A percentile compares a stretch with the other conserved stretches of the same genome.
Evolutionary conservation across 1,140 invertebrate species (phyloP).

Genomic region (Mactra quadrangularis): DNA sequence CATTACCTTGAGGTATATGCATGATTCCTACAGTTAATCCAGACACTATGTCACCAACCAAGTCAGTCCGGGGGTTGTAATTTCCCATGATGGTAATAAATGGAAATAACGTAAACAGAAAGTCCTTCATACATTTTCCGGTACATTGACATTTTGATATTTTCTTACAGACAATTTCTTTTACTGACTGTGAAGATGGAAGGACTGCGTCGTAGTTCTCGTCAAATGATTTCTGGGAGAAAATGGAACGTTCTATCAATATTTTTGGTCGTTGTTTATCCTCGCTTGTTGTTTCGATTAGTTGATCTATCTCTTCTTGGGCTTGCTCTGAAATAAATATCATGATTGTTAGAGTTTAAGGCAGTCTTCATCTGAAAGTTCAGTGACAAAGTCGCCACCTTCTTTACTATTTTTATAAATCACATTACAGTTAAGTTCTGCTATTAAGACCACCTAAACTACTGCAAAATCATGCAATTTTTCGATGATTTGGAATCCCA

Average conservation of each 20-base stretch:
- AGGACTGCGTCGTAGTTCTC: conserved; percentile 71
- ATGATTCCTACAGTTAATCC: conserved; percentile 85
- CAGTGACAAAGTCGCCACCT: no score
- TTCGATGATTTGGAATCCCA: no score
- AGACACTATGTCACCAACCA: conserved; percentile 83
- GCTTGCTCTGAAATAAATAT: conserved; percentile 33
- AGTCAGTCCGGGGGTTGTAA: conserved; percentile 80
- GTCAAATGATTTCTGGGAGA: conserved; percentile 82
- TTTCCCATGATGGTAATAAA: conserved; percentile 78
- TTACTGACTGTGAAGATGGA: conserved; percentile 62
- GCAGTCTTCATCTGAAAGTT: no score
- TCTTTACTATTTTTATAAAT: no score
- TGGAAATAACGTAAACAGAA: conserved; percentile 76
- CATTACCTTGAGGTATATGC: conserved; percentile 85
- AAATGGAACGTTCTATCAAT: conserved; percentile 79
- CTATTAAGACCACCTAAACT: no score
- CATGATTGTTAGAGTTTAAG: no score
- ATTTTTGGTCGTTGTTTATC: conserved; percentile 68
- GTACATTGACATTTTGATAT: conserved; percentile 74
- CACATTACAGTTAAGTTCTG: no score
- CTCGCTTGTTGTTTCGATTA: conserved; percentile 44
- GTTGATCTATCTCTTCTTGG: conserved; percentile 42
- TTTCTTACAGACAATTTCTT: conserved; percentile 62
- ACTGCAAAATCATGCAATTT: no score
- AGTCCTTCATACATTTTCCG: conserved; percentile 68